phyloP scores from a whole-genome alignment of 2,113 vertebrate genomes.

The Odocoileus hemionus region DNA sequence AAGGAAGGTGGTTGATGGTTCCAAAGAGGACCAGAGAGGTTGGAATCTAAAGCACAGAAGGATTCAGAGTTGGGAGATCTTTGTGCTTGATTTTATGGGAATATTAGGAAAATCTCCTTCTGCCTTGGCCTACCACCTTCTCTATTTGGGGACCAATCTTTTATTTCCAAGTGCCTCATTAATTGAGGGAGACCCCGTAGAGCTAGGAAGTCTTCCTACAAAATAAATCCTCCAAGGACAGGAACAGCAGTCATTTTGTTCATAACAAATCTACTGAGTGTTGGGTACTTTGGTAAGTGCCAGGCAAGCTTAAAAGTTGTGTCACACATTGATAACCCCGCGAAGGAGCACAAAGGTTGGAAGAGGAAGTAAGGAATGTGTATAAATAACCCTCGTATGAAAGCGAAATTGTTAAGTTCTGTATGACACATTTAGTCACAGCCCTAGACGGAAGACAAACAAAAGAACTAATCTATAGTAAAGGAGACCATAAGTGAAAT shows the following conservation, averaged over 20 bases:
- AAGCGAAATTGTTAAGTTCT: background rate
- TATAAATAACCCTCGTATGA: background rate
- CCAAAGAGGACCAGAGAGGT: background rate
- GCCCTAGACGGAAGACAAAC: background rate
- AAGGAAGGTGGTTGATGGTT: background rate
- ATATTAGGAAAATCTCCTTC: background rate
- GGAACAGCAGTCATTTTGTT: background rate
- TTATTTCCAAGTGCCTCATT: background rate
- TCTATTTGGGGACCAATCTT: background rate
- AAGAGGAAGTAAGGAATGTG: background rate
- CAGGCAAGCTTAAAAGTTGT: background rate
- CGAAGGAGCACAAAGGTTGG: background rate
- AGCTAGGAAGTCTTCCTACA: background rate
- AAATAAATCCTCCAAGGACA: background rate
- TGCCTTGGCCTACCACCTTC: background rate
- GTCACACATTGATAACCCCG: background rate
- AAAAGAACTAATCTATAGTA: background rate
- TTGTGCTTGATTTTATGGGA: background rate
- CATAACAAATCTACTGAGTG: background rate
- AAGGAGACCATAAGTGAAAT: background rate
- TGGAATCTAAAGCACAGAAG: background rate
- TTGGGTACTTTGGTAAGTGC: background rate
- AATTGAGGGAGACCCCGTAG: background rate
- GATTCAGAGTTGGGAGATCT: background rate
- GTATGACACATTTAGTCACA: background rate